Percentiles rank a stretch among this genome's conserved stretches.
These are phyloP conservation scores for Cataglyphis hispanica DNA, from an alignment of 1,140 invertebrate genomes.

Conservation along the genomic window DNA sequence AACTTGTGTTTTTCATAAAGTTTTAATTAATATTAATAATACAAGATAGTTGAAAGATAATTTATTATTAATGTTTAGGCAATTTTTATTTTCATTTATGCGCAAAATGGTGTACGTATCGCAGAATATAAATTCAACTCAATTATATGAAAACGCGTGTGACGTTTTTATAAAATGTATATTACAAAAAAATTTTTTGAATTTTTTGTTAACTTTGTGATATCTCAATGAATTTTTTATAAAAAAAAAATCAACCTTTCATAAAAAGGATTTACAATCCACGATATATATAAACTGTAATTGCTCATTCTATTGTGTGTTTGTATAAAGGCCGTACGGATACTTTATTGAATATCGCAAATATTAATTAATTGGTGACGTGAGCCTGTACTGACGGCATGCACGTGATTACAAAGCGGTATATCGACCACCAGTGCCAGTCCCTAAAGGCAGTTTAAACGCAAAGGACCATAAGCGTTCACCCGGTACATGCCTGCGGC, in stretches of 20 bases:
- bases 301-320: constrained; percentile 26
- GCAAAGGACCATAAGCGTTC: constrained; percentile 30
- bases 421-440: constrained; percentile 44
- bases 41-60: neutral
- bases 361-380: constrained; percentile 59
- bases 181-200: neutral
- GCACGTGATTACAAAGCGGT: constrained; percentile 37
- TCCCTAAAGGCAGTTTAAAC: constrained; percentile 54
- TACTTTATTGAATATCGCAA: constrained; percentile 55
- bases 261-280: neutral
- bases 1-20: neutral
- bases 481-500: constrained; percentile 45
- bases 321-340: constrained; percentile 28
- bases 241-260: neutral
- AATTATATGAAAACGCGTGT: neutral
- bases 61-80: neutral
- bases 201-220: neutral
- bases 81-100: neutral
- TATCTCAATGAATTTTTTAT: neutral
- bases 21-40: neutral
- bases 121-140: neutral
- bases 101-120: neutral
- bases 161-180: neutral
- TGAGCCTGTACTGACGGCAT: neutral
- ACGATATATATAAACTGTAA: neutral